phyloP scores from a whole-genome alignment of 2,797 vertebrate genomes.

The Poeciliopsis turneri region DNA sequence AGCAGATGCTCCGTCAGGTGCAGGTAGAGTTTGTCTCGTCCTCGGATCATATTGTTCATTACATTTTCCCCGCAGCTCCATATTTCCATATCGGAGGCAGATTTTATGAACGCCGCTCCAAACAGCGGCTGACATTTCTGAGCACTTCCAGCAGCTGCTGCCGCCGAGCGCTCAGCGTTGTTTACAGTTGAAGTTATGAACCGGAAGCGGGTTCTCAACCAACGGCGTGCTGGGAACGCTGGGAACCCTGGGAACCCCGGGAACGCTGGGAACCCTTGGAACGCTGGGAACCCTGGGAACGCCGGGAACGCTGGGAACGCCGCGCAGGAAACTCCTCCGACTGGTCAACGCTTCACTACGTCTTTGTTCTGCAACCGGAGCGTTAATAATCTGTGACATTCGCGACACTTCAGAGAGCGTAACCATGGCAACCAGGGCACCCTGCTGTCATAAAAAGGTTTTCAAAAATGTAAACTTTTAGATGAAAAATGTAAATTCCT shows the following conservation, averaged over 20 bases:
- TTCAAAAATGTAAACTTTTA: not conserved
- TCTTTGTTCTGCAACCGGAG: not conserved
- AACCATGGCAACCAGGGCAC: not conserved
- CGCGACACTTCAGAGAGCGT: not conserved
- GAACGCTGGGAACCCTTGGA: too few relatives aligned
- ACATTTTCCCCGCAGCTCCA: not conserved
- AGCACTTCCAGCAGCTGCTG: conserved; percentile 7
- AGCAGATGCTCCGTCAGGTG: conserved; percentile 3
- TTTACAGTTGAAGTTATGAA: not conserved
- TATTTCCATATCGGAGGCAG: not conserved
- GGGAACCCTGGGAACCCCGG: too few relatives aligned
- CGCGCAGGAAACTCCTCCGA: not conserved
- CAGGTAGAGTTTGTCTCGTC: not conserved
- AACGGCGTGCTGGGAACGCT: not conserved
- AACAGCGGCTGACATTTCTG: not conserved
- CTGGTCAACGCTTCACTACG: not conserved
- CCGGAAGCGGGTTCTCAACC: not conserved
- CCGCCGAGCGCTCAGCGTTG: not conserved
- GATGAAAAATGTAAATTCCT: not conserved
- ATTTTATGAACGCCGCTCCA: not conserved
- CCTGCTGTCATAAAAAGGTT: too few relatives aligned
- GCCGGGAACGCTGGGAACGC: too few relatives aligned
- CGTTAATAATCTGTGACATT: not conserved
- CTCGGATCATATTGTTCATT: not conserved
- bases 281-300: too few relatives aligned